Evolutionary conservation across 2,888 invertebrate species (phyloP).

Genomic region (Leptogaster cylindrica): DNA sequence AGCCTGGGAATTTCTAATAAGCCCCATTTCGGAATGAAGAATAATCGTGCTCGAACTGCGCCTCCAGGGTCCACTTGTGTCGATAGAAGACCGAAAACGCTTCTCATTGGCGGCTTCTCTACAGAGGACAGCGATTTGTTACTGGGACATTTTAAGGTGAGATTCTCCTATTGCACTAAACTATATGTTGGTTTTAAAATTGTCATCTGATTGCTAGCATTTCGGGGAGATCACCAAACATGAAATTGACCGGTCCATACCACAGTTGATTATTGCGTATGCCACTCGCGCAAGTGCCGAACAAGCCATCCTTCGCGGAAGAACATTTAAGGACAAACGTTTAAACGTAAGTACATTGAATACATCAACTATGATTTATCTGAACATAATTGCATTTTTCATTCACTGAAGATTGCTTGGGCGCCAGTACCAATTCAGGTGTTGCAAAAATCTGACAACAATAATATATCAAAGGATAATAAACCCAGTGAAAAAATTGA

Average conservation of each 20-base stretch:
- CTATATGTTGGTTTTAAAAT: not conserved
- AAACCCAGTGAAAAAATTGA: conserved; percentile 57
- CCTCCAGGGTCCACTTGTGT: conserved; percentile 65
- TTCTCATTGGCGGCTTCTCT: conserved; percentile 87
- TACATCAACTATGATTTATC: no score
- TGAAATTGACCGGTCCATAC: conserved; percentile 73
- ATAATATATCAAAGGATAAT: conserved; percentile 30
- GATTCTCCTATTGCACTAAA: not conserved
- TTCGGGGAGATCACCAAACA: conserved; percentile 88
- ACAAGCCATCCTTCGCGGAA: conserved; percentile 60
- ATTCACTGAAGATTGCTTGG: conserved; percentile 48
- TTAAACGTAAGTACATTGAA: conserved; percentile 72
- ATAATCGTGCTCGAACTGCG: conserved; percentile 54
- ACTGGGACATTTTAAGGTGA: conserved; percentile 83
- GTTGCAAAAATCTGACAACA: conserved; percentile 41
- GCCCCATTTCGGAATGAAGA: conserved; percentile 48
- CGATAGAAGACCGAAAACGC: conserved; percentile 85
- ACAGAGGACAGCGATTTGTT: conserved; percentile 82
- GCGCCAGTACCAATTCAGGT: conserved; percentile 43
- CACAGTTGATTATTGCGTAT: conserved; percentile 63
- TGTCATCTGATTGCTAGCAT: conserved; percentile 71
- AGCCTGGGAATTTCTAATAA: conserved; percentile 54
- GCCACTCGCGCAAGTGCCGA: conserved; percentile 61
- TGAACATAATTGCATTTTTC: not conserved
- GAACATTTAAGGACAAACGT: conserved; percentile 74